A percentile compares a stretch with the other conserved stretches of the same genome.
These are phyloP conservation scores for Limnodromus scolopaceus DNA, from an alignment of 2,797 vertebrate species.

Conservation along the genomic window DNA sequence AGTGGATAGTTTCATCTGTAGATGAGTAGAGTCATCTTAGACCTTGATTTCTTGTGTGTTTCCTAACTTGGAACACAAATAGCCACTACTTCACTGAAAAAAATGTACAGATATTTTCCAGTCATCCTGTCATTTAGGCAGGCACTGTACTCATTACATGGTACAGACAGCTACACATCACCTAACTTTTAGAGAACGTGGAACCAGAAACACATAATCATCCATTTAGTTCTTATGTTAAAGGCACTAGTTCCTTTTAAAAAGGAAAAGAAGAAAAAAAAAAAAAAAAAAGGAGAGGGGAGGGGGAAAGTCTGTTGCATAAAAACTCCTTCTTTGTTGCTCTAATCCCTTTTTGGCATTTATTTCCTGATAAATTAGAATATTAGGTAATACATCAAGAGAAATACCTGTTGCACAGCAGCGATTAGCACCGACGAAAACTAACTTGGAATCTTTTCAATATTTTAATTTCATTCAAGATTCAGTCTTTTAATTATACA, in stretches of 20 bases:
- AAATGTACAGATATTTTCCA: not conserved
- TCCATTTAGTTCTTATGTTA: not conserved
- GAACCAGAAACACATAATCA: not conserved
- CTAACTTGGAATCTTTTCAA: not conserved
- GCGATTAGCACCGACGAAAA: slow-evolving; percentile 25
- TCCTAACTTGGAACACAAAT: not conserved
- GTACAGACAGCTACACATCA: not conserved
- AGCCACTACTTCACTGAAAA: not conserved
- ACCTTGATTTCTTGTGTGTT: not conserved
- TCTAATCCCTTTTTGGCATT: slow-evolving; percentile 1
- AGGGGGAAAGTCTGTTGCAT: rapidly evolving
- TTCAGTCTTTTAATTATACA: not conserved
- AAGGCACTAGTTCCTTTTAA: not conserved
- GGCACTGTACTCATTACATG: not conserved
- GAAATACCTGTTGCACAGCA: slow-evolving; percentile 20
- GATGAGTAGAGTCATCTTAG: not conserved
- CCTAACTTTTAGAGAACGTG: not conserved
- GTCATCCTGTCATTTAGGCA: not conserved
- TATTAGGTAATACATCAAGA: slow-evolving; percentile 8
- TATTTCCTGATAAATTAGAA: slow-evolving; percentile 34
- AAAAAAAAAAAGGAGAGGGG: rapidly evolving
- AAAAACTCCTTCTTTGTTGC: not conserved
- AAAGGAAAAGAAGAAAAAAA: too few species aligned
- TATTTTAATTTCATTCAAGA: slow-evolving; percentile 36
- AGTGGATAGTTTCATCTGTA: not conserved